Evolutionary conservation across 2,888 invertebrate genomes (phyloP), one percentile per base, ranked within the genome.

Genomic region (Netelia inedita): DNA sequence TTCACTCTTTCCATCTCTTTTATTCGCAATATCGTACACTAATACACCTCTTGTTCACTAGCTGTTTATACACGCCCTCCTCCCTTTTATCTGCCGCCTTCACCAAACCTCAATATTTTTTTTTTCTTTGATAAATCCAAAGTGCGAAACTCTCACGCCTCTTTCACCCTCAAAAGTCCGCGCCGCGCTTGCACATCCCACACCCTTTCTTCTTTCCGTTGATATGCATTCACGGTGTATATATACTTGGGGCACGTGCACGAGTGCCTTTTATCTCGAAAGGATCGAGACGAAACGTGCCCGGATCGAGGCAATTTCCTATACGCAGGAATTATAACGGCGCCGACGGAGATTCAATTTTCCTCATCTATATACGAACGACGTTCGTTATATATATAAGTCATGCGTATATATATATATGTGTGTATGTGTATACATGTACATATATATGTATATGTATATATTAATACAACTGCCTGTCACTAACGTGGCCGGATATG

Each of bases 291-390:
- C 46, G 57, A 19, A 75, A 76, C 83, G 83, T 76, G 80, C 53
- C 76, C 68, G 72, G 76, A 80, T 80, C 80, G 80, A 86, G 88
- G 85, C 90, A 90, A 90, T 89, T 90, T 89, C 89, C 89, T 87
- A 78, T 78, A 86, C 87, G 87, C 76, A 83, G 75, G 74, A 85
- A 88, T 89, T 89, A 87, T 87, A 86, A 85, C 83, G 78, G 69
- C 68, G 55, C 68, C 2, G 79, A 21, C 85, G 83, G 85, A 87
- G 87, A 88, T 89, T 87, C 88, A 84, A 89, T 90, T 88, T 85
- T 88, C n/a, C 84, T 83, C 74, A 69, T 83, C 59, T 69, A 43
- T 65, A 21, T 63, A 59, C 43, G 68, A 16, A 79, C 76, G 43
- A 41, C 50, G 69, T 46, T 19, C 16, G 16, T 19, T 57, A 53